phyloP scores from a whole-genome alignment of 2,797 vertebrate species.

The Tolypeutes matacus region DNA sequence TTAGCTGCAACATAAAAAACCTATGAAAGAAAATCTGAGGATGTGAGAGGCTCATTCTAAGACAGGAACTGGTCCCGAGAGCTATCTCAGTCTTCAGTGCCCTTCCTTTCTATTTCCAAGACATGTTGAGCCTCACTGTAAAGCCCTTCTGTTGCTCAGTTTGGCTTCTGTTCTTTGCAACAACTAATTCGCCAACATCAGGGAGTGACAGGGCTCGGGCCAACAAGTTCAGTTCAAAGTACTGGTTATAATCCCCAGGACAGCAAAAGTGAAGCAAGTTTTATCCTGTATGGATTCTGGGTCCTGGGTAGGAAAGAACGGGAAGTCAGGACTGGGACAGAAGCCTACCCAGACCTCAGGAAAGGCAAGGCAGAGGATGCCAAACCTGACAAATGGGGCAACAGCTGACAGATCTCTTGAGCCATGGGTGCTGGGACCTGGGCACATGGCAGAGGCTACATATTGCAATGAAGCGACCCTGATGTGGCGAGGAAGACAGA shows the following conservation, averaged over 20 bases:
- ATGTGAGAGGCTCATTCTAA: not conserved
- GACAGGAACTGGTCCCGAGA: not conserved
- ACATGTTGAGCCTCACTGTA: not conserved
- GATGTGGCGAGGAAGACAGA: not conserved
- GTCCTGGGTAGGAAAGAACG: not conserved
- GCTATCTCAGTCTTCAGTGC: not conserved
- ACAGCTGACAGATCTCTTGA: not conserved
- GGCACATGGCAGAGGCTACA: not conserved
- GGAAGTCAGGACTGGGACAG: not conserved
- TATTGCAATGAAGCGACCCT: accelerated
- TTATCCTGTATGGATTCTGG: not conserved
- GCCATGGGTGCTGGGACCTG: not conserved
- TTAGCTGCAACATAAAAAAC: not conserved
- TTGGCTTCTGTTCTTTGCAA: not conserved
- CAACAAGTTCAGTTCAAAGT: not conserved
- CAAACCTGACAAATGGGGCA: not conserved
- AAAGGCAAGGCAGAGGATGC: not conserved
- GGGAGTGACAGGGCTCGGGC: not conserved
- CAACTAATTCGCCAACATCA: not conserved
- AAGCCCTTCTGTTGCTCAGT: not conserved
- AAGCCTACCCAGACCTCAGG: not conserved
- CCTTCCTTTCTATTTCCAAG: not conserved
- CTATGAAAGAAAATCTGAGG: not conserved
- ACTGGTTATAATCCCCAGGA: not conserved
- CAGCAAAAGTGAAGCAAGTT: not conserved